Percentiles rank a stretch among this genome's conserved stretches.
These are phyloP conservation scores for Drosophila kepulauana DNA, from an alignment of 1,140 invertebrate species.

Conservation along the genomic window DNA sequence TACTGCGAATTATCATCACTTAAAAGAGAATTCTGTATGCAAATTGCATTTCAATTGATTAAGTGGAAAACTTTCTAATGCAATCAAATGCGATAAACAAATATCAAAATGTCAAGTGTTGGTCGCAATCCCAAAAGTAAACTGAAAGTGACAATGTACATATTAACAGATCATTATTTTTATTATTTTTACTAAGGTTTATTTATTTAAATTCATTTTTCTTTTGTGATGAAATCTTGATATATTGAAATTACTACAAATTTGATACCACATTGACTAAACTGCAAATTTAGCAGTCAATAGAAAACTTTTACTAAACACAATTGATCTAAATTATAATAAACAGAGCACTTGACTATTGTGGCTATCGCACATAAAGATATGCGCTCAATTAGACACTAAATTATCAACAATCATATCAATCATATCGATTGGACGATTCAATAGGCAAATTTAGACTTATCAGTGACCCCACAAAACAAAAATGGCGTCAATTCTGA, in stretches of 20 bases:
- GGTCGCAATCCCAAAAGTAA: background rate
- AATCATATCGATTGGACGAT: conserved; percentile 46
- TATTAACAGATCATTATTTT: background rate
- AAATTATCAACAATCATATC: conserved; percentile 53
- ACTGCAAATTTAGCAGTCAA: too few relatives aligned
- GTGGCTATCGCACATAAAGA: background rate
- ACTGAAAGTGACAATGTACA: background rate
- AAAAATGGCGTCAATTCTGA: conserved; percentile 30
- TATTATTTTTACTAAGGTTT: background rate
- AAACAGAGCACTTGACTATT: conserved; percentile 5
- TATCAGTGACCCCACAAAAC: conserved; percentile 13
- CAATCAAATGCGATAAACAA: conserved; percentile 11
- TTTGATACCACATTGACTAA: too few relatives aligned
- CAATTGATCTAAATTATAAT: conserved; percentile 20
- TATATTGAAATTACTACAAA: too few relatives aligned
- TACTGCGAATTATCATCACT: background rate
- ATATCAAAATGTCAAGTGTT: conserved; percentile 15
- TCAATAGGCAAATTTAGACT: conserved; percentile 30
- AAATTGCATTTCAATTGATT: background rate
- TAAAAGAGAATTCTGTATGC: conserved; percentile 4
- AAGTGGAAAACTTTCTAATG: conserved; percentile 36
- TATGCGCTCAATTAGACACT: conserved; percentile 42
- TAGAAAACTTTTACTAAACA: background rate
- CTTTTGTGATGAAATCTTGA: too few relatives aligned
- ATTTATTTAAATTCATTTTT: too few relatives aligned